Evolutionary conservation across 2,113 vertebrate species (phyloP).

Genomic region (Oxyura jamaicensis): DNA sequence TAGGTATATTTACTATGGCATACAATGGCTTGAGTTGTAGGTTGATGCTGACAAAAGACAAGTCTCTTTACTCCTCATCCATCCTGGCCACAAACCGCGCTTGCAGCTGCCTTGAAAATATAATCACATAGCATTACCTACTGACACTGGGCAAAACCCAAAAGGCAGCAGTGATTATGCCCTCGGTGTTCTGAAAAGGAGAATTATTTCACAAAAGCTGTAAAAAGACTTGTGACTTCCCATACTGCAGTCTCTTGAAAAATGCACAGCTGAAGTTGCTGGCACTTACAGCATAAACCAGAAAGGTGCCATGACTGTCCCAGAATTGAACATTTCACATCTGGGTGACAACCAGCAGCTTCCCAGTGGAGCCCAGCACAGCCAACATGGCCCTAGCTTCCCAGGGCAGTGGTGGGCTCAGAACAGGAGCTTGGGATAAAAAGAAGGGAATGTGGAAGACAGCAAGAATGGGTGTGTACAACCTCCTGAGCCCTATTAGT

Average conservation of each 20-base stretch:
- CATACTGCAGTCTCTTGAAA: not conserved
- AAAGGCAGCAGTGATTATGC: not conserved
- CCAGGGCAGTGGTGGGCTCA: not conserved
- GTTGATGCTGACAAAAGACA: not conserved
- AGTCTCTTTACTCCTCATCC: not conserved
- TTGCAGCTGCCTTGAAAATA: constrained; percentile 4
- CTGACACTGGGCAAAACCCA: not conserved
- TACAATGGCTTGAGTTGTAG: not conserved
- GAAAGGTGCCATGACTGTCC: not conserved
- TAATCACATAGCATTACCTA: not conserved
- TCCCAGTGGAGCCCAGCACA: not conserved
- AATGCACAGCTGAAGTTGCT: not conserved
- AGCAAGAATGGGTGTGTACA: not conserved
- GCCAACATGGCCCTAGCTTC: not conserved
- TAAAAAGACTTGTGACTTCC: not conserved
- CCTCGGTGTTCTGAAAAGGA: not conserved
- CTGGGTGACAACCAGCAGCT: not conserved
- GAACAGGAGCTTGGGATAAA: not conserved
- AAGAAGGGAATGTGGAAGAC: not conserved
- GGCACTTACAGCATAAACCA: not conserved
- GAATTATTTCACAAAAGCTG: not conserved
- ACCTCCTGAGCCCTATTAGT: not conserved
- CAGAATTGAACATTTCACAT: not conserved
- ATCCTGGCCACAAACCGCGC: not conserved
- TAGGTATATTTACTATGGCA: not conserved